Percentiles rank a stretch among this genome's conserved stretches.
phyloP scores from a whole-genome alignment of 2,888 invertebrate species.

The Eilema depressum region DNA sequence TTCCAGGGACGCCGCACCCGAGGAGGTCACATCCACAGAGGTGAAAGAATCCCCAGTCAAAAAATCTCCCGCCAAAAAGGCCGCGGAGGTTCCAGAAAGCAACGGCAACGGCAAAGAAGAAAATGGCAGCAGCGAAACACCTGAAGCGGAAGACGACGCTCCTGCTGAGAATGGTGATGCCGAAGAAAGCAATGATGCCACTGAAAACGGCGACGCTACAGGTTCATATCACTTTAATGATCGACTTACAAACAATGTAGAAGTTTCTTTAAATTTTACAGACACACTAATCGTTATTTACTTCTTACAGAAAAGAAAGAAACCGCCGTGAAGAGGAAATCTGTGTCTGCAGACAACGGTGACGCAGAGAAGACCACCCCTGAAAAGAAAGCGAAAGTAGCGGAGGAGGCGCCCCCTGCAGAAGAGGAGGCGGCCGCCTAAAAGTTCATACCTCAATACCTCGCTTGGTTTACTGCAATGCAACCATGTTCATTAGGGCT shows the following conservation, averaged over 20 bases:
- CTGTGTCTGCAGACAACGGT: conserved; percentile 85
- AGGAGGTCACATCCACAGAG: conserved; percentile 83
- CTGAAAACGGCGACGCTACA: conserved; percentile 81
- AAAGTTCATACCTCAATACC: conserved; percentile 55
- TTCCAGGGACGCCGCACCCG: conserved; percentile 81
- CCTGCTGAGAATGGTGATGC: conserved; percentile 78
- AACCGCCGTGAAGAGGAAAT: conserved; percentile 90
- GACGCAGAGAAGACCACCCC: conserved; percentile 89
- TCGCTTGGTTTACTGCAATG: conserved; percentile 85
- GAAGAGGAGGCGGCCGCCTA: conserved; percentile 88
- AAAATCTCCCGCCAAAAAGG: conserved; percentile 85
- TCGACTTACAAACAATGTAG: neutral
- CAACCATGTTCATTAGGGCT: conserved; percentile 80
- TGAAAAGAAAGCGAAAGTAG: conserved; percentile 91
- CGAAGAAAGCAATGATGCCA: conserved; percentile 83
- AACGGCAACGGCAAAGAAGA: conserved; percentile 77
- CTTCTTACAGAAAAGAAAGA: conserved; percentile 81
- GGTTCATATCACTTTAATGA: conserved; percentile 57
- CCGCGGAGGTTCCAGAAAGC: conserved; percentile 75
- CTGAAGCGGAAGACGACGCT: conserved; percentile 73
- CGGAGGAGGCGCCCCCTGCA: conserved; percentile 85
- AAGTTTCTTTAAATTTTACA: neutral
- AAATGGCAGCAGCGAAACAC: conserved; percentile 76
- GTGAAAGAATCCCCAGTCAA: conserved; percentile 83
- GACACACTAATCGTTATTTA: neutral